Base-by-base conservation (phyloP, 2,888 invertebrate species). In the Drosophila koepferae region DNA sequence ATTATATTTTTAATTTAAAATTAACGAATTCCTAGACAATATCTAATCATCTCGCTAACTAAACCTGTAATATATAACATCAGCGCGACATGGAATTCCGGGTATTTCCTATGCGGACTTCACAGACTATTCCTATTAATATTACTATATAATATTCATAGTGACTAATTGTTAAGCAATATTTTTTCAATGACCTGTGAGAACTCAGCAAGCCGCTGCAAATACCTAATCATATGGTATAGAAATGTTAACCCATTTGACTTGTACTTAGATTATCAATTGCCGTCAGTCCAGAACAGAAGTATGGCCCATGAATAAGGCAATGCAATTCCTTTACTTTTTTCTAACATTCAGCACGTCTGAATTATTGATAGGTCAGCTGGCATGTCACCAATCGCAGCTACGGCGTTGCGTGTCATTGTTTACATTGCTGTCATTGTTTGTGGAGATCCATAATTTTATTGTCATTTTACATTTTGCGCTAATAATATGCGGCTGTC, bases 401-500 rank as follows among this genome's bases (percentile, higher is more conserved):
- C 20, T 8, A 3, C 53, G 5, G 2, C 53, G 0, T 23, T 54
- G 38, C 38, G 38, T 51, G 60, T 41, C 31, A 14, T n/a, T 58
- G 44, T 69, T 70, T 51, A 28, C 28, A 46, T 31, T 43, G 38
- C 56, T 18, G 23, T 40, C 70, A 63, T 63, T 70, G 38, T 48
- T 40, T 53, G 41, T 46, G 49, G 2, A 58, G 46, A 71, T 63
- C 48, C 48, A 65, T 77, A 69, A 74, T 77, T 74, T 60, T 60
- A 56, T 69, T 64, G 73, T 65, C 64, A 68, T 72, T 55, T 63
- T 34, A 44, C 38, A 23, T 59, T 74, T 67, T 46, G 54, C 49
- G 53, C 41, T 65, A 55, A 59, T 69, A 60, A 62, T 70, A 63
- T 44, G 51, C 59, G 40, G 8, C 7, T 18, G 36, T 36, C 46